Evolutionary conservation across 2,888 invertebrate species (phyloP), one percentile per base, ranked within the genome.

Genomic region (Patella depressa): DNA sequence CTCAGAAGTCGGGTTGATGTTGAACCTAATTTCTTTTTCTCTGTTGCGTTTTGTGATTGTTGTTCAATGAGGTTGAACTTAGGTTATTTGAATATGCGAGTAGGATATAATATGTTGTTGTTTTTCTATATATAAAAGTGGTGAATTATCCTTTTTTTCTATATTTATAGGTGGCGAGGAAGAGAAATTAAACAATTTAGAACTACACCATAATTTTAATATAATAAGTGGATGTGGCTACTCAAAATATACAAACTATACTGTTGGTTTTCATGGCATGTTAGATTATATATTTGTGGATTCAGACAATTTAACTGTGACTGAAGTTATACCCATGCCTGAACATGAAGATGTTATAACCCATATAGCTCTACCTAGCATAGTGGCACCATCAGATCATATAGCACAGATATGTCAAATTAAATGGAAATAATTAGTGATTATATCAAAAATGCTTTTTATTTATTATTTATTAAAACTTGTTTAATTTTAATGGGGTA

Each of bases 371-470:
- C 93, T 98, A 81, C 99, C 99, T 0, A 98, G 96, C 85, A 93
- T 95, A 73, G 95, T 96, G 3, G 96, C 96, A 91, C 98, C 98
- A 0, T 98, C 98, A 2, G 98, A 99, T 93, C 98, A 99, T 91
- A 93, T 99, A 82, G 95, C 98, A 17, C 92, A 98, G 73, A 93
- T 98, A 11, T 90, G 90, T 87, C 90, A 90, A 74, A 73, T 91
- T 7, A 84, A 77, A 45, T 90, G 89, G 88, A 86, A 85, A 29
- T 72, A 69, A 77, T n/a, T 65, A 12, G 3, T 15, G 29, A 45
- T 45, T 45, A 45, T 45, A 45, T 45, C 9, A 45, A 45, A 9
- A 45, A 14, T 19, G 19, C 53, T 29, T 2, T 29, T 12, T 71
- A 71, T 34, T 71, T 71, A 3, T 17, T 9, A 3, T 71, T 71